A percentile compares a stretch with the other conserved stretches of the same genome.
These are phyloP conservation scores for Schrankia costaestrigalis DNA, from an alignment of 2,888 invertebrate species.

Conservation along the genomic window DNA sequence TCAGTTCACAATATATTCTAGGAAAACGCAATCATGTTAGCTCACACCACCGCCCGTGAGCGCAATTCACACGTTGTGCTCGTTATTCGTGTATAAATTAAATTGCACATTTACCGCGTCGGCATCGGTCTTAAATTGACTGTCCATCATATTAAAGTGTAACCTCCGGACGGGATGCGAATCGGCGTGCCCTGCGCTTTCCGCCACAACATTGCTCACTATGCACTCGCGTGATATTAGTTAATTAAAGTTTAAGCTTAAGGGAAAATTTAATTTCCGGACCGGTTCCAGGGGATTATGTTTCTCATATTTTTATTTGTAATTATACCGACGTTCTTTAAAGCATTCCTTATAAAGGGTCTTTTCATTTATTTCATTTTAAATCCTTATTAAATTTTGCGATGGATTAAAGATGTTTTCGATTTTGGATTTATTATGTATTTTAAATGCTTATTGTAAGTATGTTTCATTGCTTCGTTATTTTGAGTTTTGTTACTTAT, in stretches of 20 bases:
- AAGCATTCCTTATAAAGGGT: constrained; percentile 35
- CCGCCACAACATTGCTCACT: constrained; percentile 25
- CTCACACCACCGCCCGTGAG: constrained; percentile 2
- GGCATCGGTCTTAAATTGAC: constrained; percentile 51
- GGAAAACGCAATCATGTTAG: constrained; percentile 3
- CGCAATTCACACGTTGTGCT: constrained; percentile 9
- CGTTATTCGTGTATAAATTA: constrained; percentile 43
- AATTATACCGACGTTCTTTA: constrained; percentile 30
- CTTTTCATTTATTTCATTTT: constrained; percentile 24
- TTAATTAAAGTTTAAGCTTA: constrained; percentile 74
- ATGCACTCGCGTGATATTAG: constrained; percentile 62
- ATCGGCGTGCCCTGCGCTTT: constrained; percentile 20
- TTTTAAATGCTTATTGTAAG: no score
- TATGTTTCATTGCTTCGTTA: no score
- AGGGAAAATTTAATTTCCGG: constrained; percentile 74
- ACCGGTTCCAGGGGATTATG: constrained; percentile 51
- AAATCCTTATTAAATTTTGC: constrained; percentile 14
- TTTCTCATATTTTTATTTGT: constrained; percentile 58
- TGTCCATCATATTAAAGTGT: constrained; percentile 56
- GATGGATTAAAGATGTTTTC: constrained; percentile 9
- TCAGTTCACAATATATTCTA: no score
- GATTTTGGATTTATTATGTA: no score
- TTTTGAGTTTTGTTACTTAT: neutral
- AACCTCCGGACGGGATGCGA: constrained; percentile 29
- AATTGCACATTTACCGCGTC: constrained; percentile 33